These are phyloP conservation scores for Syngnathus rostellatus DNA, from an alignment of 2,797 vertebrate species.

Conservation along the genomic window DNA sequence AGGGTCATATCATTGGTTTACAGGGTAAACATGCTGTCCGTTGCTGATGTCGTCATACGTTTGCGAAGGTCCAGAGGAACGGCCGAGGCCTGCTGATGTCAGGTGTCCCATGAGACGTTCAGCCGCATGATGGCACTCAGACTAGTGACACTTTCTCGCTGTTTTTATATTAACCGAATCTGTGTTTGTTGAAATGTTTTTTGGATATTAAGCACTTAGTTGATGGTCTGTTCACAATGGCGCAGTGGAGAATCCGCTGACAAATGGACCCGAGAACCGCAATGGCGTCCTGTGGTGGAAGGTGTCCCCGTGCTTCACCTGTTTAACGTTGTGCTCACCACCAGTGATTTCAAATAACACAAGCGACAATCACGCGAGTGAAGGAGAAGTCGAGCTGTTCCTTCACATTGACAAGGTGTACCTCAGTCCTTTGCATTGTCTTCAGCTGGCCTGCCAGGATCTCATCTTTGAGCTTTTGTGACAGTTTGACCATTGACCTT, in stretches of 20 bases:
- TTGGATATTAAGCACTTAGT: constrained; percentile 73
- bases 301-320: not conserved
- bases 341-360: constrained; percentile 34
- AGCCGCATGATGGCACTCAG: constrained; percentile 51
- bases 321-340: constrained; percentile 13
- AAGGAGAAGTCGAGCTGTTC: constrained; percentile 14
- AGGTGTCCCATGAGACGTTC: constrained; percentile 34
- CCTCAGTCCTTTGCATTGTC: constrained; percentile 23
- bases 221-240: constrained; percentile 55
- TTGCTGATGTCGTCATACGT: constrained; percentile 54
- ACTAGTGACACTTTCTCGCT: constrained; percentile 56
- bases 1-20: constrained; percentile 71
- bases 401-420: constrained; percentile 39
- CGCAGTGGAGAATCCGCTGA: constrained; percentile 44
- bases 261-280: constrained; percentile 28
- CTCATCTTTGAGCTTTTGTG: constrained; percentile 42
- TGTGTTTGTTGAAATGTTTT: constrained; percentile 60
- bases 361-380: constrained; percentile 56
- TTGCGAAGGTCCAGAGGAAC: constrained; percentile 25
- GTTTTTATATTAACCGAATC: constrained; percentile 67
- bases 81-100: constrained; percentile 35
- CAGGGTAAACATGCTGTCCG: constrained; percentile 68
- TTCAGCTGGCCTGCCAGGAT: constrained; percentile 22
- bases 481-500: constrained; percentile 53
- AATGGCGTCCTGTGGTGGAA: not conserved